These are phyloP conservation scores for Hypsibius dujardini DNA, from an alignment of 1,140 invertebrate genomes.

Conservation along the genomic window DNA sequence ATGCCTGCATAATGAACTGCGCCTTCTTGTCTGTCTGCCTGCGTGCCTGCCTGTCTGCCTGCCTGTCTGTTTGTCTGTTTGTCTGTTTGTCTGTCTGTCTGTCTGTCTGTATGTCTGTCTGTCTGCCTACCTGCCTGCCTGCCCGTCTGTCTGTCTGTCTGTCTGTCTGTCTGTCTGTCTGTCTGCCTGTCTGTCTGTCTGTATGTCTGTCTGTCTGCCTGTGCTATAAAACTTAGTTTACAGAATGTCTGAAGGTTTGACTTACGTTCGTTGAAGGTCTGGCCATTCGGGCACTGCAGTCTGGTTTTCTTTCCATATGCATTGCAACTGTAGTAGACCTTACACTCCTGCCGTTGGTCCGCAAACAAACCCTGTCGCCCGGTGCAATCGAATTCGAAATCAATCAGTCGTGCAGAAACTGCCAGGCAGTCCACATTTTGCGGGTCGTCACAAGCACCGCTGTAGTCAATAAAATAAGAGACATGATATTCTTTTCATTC, in stretches of 20 bases:
- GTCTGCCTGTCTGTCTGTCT: too few species aligned
- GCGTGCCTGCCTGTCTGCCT: too few species aligned
- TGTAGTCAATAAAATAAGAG: not conserved
- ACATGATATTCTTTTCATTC: not conserved
- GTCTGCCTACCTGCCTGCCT: too few species aligned
- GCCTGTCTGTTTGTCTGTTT: too few species aligned
- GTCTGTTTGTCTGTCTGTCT: too few species aligned
- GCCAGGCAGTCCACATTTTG: conserved; percentile 14
- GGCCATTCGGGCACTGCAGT: conserved; percentile 6
- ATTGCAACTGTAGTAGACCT: conserved; percentile 11
- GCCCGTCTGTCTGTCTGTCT: too few species aligned
- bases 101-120: too few species aligned
- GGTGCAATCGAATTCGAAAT: conserved; percentile 7
- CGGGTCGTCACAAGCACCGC: conserved; percentile 12
- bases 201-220: too few species aligned
- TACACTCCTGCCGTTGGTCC: not conserved
- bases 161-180: too few species aligned
- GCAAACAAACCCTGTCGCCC: not conserved
- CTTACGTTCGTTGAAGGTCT: conserved; percentile 14
- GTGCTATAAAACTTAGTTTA: not conserved
- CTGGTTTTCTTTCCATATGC: conserved; percentile 10
- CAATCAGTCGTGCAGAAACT: not conserved
- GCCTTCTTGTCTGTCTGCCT: too few species aligned
- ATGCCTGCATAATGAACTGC: too few species aligned
- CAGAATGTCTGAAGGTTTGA: too few species aligned